Evolutionary conservation across 2,797 vertebrate species (phyloP).

Genomic region (Acestrorhynchus altus): DNA sequence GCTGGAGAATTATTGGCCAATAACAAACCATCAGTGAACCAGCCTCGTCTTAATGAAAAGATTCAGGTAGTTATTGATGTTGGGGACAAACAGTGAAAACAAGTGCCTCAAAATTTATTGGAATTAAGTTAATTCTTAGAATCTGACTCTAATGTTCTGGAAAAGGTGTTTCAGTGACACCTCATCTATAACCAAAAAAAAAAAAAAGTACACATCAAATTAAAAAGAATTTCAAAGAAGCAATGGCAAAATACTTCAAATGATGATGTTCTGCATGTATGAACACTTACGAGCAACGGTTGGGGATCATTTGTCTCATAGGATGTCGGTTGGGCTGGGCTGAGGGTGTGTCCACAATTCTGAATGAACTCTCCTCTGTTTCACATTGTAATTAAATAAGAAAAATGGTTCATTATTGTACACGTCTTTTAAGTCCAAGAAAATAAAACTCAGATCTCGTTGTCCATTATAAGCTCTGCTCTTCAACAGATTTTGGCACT

Average conservation of each 20-base stretch:
- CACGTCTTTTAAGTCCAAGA: background rate
- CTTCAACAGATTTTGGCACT: background rate
- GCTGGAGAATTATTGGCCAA: background rate
- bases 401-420: slow-evolving; percentile 12
- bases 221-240: no score
- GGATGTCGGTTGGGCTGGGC: background rate
- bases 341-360: slow-evolving; percentile 52
- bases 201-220: no score
- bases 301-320: background rate
- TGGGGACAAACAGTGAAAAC: no score
- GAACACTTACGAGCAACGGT: background rate
- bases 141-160: no score
- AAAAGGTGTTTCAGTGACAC: no score
- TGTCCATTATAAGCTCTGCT: background rate
- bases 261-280: background rate
- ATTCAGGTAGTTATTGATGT: no score
- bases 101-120: no score
- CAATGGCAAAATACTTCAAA: slow-evolving; percentile 2
- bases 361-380: slow-evolving; percentile 24
- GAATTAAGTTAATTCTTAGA: no score
- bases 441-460: slow-evolving; percentile 27
- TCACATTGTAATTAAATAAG: slow-evolving; percentile 3
- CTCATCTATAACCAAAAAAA: no score
- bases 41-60: background rate
- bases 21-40: background rate